Conservation (phyloP, 35 echinoderm and acorn worm species). For the Lytechinus pictus region DNA sequence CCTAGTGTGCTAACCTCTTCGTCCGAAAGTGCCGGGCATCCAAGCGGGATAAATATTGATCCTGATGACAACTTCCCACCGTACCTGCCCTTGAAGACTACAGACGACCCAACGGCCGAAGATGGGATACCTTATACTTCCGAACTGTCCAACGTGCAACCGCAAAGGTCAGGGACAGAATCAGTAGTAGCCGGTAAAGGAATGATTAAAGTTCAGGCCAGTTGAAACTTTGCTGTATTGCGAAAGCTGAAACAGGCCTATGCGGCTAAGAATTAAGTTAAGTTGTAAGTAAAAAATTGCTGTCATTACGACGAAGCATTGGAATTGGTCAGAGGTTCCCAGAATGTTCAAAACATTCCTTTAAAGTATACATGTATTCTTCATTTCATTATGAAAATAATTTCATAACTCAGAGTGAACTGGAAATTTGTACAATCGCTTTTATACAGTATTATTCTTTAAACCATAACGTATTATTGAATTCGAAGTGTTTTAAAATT, state of each 20-base stretch:
- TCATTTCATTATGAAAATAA: not conserved
- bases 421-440: not conserved
- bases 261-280: not conserved
- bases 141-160: constrained; percentile 89
- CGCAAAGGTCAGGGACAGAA: constrained; percentile 72
- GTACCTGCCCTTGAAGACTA: constrained; percentile 84
- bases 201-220: constrained; percentile 75
- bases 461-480: not conserved
- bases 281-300: not conserved
- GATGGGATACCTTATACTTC: constrained; percentile 97
- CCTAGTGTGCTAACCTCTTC: constrained; percentile 66
- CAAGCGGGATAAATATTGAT: constrained; percentile 73
- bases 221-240: not conserved
- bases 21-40: constrained; percentile 60
- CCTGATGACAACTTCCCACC: constrained; percentile 83
- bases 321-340: not conserved
- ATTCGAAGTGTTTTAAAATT: not conserved
- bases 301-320: not conserved
- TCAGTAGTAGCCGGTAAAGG: constrained; percentile 83
- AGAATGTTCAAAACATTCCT: not conserved
- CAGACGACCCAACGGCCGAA: constrained; percentile 64
- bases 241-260: not conserved
- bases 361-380: not conserved
- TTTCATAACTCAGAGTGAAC: not conserved
- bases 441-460: not conserved